Base-by-base conservation (phyloP, 2,113 vertebrate species). In the Alectura lathami region DNA sequence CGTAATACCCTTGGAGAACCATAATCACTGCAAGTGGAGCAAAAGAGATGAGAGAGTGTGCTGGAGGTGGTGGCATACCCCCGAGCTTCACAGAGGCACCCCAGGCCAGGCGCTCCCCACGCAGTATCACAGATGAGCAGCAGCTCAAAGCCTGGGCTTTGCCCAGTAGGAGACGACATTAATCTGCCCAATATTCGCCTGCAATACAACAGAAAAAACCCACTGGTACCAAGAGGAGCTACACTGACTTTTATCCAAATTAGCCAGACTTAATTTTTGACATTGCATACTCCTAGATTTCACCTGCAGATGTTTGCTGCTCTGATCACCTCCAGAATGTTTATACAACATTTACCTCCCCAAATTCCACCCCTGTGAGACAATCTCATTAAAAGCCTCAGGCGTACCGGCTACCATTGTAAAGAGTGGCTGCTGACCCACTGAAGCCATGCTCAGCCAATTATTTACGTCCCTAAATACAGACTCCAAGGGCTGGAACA, bases 1-100 rank as follows among this genome's bases (percentile, higher is more conserved):
- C 68, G 47, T 90, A 62, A 78, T 72, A 88, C 94, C 94, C 96
- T 97, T 96, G 93, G 85, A 97, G 85, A 83, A 34, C 86, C 73
- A 62, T 30, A 75, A 86, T 60, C 76, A 57, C 6, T 0, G 87
- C 1, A 4, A 88, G 75, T 4, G 78, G 89, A 89, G 91, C 62
- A 80, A 10, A 74, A 78, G 91, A 89, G 91, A 91, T 54, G 91
- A 88, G 82, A 87, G 70, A 5, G 57, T 3, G 40, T 62, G 32
- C 85, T 56, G 93, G 17, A 43, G 79, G 57, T 22, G 80, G 73
- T 78, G 88, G 76, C 27, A 59, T 36, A 17, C 80, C 38, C 81
- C 62, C 42, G 86, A 77, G 89, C 82, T 74, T 87, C 91, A 67
- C 75, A 82, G 82, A 59, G 45, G 85, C 32, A 63, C 47, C 72